These are phyloP conservation scores for Drosophila pseudotalamancana DNA, from an alignment of 2,888 invertebrate species.

Conservation along the genomic window DNA sequence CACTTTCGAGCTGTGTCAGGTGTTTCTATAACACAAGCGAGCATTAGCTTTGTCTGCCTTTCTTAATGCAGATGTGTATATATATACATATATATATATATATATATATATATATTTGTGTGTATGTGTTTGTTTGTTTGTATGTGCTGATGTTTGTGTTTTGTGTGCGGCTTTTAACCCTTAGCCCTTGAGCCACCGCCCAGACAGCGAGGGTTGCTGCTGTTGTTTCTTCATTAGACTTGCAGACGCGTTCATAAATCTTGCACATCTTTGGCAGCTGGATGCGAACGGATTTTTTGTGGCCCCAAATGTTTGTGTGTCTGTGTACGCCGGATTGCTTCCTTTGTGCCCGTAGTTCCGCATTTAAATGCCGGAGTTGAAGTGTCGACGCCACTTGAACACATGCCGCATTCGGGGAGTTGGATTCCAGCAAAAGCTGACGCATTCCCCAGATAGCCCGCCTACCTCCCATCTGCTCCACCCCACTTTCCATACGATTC, in stretches of 20 bases:
- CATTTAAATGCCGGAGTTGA: constrained; percentile 41
- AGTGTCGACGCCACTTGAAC: constrained; percentile 55
- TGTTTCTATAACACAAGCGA: constrained; percentile 35
- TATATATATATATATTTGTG: constrained; percentile 3
- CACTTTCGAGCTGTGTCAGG: constrained; percentile 44
- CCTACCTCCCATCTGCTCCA: neutral
- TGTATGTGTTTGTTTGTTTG: constrained; percentile 2
- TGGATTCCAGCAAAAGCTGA: constrained; percentile 1
- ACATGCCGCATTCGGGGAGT: constrained; percentile 31
- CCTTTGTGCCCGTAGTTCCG: constrained; percentile 35
- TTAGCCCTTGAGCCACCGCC: constrained; percentile 34
- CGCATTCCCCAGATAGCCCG: constrained; percentile 19
- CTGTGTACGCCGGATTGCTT: constrained; percentile 18
- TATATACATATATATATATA: constrained; percentile 3
- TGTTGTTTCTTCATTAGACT: constrained; percentile 43
- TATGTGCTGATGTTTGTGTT: constrained; percentile 2
- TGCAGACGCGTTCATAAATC: constrained; percentile 42
- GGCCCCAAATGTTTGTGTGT: constrained; percentile 32
- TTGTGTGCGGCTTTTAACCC: constrained; percentile 56
- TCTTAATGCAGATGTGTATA: constrained; percentile 17
- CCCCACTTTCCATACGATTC: neutral
- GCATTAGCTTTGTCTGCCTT: constrained; percentile 53
- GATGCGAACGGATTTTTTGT: constrained; percentile 12
- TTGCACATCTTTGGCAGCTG: constrained; percentile 31
- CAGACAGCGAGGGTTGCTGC: constrained; percentile 56